Conservation (phyloP, 2,113 vertebrate genomes). For the Dasyurus viverrinus region DNA sequence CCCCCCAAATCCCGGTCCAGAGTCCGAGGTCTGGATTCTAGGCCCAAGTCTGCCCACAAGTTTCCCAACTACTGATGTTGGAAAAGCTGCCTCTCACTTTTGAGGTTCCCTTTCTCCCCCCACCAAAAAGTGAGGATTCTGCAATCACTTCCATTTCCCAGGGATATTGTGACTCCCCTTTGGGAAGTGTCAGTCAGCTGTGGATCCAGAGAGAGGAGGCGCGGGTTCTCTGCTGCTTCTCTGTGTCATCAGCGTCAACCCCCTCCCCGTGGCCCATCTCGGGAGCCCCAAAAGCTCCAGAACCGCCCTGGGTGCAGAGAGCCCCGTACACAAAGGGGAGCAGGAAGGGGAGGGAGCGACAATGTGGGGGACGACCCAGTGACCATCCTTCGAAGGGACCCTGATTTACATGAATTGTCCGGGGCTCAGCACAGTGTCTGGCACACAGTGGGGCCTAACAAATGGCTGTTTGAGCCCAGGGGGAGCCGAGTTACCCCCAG, state of each 20-base stretch:
- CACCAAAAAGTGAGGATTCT: neutral
- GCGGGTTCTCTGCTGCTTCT: neutral
- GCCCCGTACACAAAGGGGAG: neutral
- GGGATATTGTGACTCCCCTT: neutral
- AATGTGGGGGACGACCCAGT: neutral
- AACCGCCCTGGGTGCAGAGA: neutral
- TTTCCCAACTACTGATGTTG: neutral
- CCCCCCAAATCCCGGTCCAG: neutral
- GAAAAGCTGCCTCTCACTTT: neutral
- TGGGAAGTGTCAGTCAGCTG: neutral
- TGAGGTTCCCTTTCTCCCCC: neutral
- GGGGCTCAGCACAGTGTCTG: no score
- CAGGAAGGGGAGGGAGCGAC: neutral
- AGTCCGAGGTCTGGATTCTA: neutral
- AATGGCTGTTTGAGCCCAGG: neutral
- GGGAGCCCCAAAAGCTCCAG: neutral
- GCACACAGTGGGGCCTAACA: neutral
- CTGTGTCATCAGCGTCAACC: neutral
- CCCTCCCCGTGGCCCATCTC: neutral
- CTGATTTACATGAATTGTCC: no score
- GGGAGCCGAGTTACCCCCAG: neutral
- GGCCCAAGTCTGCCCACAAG: neutral
- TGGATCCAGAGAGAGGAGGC: neutral
- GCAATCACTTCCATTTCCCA: neutral
- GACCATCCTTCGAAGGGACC: no score